Evolutionary conservation across 2,888 invertebrate genomes (phyloP).

Genomic region (Endomychus coccineus): DNA sequence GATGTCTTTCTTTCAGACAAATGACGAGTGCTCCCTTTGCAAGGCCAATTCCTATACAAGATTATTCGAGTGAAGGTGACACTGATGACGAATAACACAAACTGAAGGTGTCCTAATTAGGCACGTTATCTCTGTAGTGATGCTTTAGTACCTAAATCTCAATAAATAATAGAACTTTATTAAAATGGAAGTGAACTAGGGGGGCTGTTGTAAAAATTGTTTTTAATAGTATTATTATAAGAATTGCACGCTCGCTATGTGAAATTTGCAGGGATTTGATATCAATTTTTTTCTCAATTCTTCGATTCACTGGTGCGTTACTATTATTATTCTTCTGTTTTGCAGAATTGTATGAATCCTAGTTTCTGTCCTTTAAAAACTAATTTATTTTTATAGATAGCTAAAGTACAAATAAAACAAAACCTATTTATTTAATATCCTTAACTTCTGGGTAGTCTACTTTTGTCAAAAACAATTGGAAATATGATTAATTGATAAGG

Average conservation of each 20-base stretch:
- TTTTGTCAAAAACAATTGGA: no score
- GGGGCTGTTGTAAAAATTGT: background rate
- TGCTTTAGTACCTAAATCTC: slow-evolving; percentile 13
- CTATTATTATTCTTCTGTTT: slow-evolving; percentile 4
- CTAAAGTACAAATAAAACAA: slow-evolving; percentile 28
- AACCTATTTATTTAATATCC: slow-evolving; percentile 2
- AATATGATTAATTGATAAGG: no score
- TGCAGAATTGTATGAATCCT: background rate
- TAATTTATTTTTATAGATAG: slow-evolving; percentile 24
- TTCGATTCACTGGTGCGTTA: slow-evolving; percentile 4
- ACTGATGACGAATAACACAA: slow-evolving; percentile 79
- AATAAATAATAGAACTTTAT: slow-evolving; percentile 12
- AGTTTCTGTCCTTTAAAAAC: slow-evolving; percentile 13
- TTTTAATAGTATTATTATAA: no score
- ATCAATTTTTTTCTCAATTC: slow-evolving; percentile 9
- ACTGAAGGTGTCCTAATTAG: slow-evolving; percentile 24
- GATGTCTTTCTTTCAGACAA: slow-evolving; percentile 49
- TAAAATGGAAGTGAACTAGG: slow-evolving; percentile 5
- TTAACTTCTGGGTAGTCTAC: no score
- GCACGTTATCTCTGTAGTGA: slow-evolving; percentile 9
- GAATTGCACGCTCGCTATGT: slow-evolving; percentile 6
- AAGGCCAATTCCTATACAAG: slow-evolving; percentile 56
- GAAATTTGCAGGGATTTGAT: slow-evolving; percentile 9
- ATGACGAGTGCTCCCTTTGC: slow-evolving; percentile 64
- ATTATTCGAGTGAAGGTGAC: slow-evolving; percentile 83